Conservation (phyloP, 2,888 invertebrate genomes). For the Ellobium chinense region DNA sequence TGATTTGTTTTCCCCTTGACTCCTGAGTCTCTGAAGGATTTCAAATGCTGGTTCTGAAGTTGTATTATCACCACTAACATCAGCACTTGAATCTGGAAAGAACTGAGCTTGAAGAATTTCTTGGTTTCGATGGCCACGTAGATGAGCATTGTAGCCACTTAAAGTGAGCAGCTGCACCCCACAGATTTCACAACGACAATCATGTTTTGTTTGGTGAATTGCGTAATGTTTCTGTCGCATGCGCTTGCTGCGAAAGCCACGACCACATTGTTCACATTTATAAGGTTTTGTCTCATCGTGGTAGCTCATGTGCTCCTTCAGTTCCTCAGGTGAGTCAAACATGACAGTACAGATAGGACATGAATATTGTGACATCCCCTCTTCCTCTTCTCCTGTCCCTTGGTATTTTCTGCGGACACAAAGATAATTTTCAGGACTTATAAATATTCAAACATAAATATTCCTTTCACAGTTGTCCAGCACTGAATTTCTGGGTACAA, state of each 20-base stretch:
- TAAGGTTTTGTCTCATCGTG: slow-evolving; percentile 48
- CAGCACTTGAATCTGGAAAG: neutral
- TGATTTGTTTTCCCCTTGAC: neutral
- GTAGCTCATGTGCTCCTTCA: slow-evolving; percentile 43
- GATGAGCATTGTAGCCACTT: slow-evolving; percentile 51
- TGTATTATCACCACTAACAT: slow-evolving; percentile 5
- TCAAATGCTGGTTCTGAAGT: slow-evolving; percentile 11
- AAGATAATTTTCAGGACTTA: no score
- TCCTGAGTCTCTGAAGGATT: slow-evolving; percentile 26
- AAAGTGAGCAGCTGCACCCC: slow-evolving; percentile 50
- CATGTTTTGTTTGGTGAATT: slow-evolving; percentile 38
- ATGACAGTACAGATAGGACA: slow-evolving; percentile 47
- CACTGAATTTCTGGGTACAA: no score
- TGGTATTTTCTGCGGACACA: slow-evolving; percentile 42
- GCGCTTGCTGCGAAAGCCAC: slow-evolving; percentile 41
- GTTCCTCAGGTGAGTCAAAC: slow-evolving; percentile 48
- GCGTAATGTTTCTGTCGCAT: slow-evolving; percentile 35
- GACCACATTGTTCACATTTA: slow-evolving; percentile 47
- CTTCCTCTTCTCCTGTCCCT: slow-evolving; percentile 33
- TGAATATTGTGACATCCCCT: slow-evolving; percentile 37
- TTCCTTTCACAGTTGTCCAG: no score
- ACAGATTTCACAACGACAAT: slow-evolving; percentile 50
- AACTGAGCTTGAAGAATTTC: slow-evolving; percentile 41
- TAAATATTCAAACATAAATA: no score
- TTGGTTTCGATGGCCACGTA: slow-evolving; percentile 48